A percentile compares a stretch with the other conserved stretches of the same genome.
Evolutionary conservation across 2,797 vertebrate genomes (phyloP).

Genomic region (Nyctibius grandis): DNA sequence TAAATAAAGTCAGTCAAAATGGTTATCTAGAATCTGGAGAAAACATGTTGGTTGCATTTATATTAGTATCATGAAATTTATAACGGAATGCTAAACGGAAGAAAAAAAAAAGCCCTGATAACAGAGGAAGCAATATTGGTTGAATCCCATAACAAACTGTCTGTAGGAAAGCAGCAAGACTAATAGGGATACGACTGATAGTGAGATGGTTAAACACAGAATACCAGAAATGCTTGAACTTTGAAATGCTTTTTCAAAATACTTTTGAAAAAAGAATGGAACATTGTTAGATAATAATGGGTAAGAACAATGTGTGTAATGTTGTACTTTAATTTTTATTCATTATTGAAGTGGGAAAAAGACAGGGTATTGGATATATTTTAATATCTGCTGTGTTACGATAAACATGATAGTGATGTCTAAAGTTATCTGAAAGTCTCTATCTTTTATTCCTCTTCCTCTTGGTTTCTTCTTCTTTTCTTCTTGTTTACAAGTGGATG

Average conservation of each 20-base stretch:
- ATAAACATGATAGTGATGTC: not conserved
- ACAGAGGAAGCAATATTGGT: not conserved
- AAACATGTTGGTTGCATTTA: not conserved
- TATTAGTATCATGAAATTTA: not conserved
- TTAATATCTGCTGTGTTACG: not conserved
- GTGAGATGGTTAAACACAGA: not conserved
- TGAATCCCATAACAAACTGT: not conserved
- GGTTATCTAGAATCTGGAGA: not conserved
- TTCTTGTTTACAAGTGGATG: not conserved
- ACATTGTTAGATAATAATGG: not conserved
- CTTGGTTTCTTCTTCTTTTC: not conserved
- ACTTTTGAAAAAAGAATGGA: not conserved
- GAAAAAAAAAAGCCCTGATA: not conserved
- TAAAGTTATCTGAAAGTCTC: not conserved
- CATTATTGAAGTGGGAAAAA: not conserved
- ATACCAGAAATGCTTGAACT: not conserved
- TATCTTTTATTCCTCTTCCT: not conserved
- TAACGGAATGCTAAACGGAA: not conserved
- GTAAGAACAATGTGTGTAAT: conserved; percentile 1
- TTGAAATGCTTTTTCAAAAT: no score
- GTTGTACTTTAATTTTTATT: conserved; percentile 2
- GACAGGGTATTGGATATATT: not conserved
- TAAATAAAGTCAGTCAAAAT: conserved; percentile 9
- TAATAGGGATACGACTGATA: not conserved
- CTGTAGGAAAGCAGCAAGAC: not conserved